phyloP scores from a whole-genome alignment of 1,140 invertebrate genomes.

The Ceratoteleas bidentatus region DNA sequence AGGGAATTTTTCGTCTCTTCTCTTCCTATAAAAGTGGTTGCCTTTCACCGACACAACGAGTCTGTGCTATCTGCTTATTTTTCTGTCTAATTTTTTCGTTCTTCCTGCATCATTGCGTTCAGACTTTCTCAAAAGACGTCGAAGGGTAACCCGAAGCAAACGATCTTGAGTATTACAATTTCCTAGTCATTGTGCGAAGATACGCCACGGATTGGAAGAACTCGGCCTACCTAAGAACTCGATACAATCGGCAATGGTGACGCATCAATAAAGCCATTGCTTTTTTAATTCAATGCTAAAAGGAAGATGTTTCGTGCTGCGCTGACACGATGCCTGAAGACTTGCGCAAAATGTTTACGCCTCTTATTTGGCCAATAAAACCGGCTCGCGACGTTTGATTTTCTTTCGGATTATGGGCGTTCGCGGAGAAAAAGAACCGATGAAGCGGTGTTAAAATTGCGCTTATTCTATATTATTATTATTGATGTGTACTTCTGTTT shows the following conservation, averaged over 20 bases:
- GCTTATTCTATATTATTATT: no score
- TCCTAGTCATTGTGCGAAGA: conserved; percentile 51
- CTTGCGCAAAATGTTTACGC: conserved; percentile 8
- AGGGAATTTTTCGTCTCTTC: no score
- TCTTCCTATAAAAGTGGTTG: neutral
- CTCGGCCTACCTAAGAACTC: no score
- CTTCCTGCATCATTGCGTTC: conserved; percentile 30
- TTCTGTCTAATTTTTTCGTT: conserved; percentile 4
- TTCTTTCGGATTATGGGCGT: conserved; percentile 11
- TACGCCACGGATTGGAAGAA: conserved; percentile 18
- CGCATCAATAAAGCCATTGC: conserved; percentile 40
- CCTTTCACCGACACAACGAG: conserved; percentile 15
- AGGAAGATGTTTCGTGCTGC: conserved; percentile 8
- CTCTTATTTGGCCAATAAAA: conserved; percentile 13
- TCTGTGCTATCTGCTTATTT: conserved; percentile 18
- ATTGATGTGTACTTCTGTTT: no score
- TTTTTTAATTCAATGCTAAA: conserved; percentile 38
- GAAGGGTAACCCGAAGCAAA: conserved; percentile 28
- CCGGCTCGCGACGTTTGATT: conserved; percentile 4
- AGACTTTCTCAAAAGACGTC: conserved; percentile 30
- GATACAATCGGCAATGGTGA: conserved; percentile 44
- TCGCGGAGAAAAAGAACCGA: no score
- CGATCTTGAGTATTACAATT: conserved; percentile 60
- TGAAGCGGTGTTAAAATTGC: no score
- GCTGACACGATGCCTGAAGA: conserved; percentile 1